These are phyloP conservation scores for Amphipoea oculea DNA, from an alignment of 2,888 invertebrate genomes.

Conservation along the genomic window DNA sequence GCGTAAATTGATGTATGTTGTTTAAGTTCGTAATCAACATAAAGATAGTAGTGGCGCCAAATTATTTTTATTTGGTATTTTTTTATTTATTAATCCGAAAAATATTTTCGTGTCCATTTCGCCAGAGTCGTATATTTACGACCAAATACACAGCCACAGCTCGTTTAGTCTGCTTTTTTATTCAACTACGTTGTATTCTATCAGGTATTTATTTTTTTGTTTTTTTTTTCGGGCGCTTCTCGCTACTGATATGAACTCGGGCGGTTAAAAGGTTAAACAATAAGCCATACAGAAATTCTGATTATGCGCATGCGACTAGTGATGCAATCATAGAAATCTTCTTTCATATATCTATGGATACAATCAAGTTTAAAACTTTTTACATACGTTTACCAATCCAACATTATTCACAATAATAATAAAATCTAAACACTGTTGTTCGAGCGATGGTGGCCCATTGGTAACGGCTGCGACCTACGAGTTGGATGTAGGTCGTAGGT, in stretches of 20 bases:
- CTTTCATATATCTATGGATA: neutral
- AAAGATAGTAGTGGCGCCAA: slow-evolving; percentile 37
- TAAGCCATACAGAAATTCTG: neutral
- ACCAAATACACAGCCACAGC: too few species aligned
- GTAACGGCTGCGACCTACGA: too few species aligned
- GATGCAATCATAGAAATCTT: neutral
- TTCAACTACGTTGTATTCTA: too few species aligned
- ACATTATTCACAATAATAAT: neutral
- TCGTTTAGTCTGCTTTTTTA: too few species aligned
- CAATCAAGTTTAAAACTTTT: neutral
- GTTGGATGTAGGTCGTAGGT: too few species aligned
- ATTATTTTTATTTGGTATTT: neutral
- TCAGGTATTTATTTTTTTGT: too few species aligned
- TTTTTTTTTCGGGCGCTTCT: too few species aligned
- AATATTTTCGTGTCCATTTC: too few species aligned
- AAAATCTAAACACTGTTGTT: too few species aligned
- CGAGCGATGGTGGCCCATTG: too few species aligned
- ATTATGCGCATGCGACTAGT: neutral
- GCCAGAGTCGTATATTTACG: too few species aligned
- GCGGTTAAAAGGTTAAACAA: neutral
- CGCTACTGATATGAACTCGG: too few species aligned
- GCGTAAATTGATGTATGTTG: slow-evolving; percentile 25
- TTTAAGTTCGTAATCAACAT: slow-evolving; percentile 1
- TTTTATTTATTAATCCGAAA: neutral
- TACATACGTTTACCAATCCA: neutral